phyloP scores from a whole-genome alignment of 1,140 invertebrate genomes.

The Leptopilina boulardi region DNA sequence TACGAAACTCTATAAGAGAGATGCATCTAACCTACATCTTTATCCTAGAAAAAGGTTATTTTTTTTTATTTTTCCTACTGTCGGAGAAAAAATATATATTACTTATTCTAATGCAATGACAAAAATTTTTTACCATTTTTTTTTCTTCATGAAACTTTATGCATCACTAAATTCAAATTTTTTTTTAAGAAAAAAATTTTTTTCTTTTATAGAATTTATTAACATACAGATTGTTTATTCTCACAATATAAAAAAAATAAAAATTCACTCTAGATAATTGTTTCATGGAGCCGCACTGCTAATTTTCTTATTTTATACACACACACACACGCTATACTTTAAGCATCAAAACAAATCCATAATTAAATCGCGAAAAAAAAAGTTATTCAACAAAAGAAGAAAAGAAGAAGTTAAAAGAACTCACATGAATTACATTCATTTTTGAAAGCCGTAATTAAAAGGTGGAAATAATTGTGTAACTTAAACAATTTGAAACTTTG shows the following conservation, averaged over 20 bases:
- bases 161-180: no score
- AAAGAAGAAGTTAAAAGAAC: background rate
- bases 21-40: background rate
- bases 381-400: conserved; percentile 4
- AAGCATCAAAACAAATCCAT: background rate
- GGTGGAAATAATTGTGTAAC: conserved; percentile 15
- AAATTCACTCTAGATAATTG: no score
- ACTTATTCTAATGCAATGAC: background rate
- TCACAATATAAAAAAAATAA: no score
- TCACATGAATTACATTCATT: background rate
- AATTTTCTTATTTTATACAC: no score
- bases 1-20: background rate
- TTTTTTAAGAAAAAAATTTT: no score
- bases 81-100: background rate
- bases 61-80: background rate
- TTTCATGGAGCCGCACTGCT: no score
- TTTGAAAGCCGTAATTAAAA: conserved; percentile 7
- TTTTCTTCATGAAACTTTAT: no score
- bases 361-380: background rate
- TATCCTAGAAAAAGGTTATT: no score
- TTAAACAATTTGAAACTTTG: conserved; percentile 18
- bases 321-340: no score
- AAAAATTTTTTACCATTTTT: background rate
- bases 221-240: no score
- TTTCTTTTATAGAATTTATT: no score